phyloP scores from a whole-genome alignment of 1,140 invertebrate species.

The Belonocnema kinseyi region DNA sequence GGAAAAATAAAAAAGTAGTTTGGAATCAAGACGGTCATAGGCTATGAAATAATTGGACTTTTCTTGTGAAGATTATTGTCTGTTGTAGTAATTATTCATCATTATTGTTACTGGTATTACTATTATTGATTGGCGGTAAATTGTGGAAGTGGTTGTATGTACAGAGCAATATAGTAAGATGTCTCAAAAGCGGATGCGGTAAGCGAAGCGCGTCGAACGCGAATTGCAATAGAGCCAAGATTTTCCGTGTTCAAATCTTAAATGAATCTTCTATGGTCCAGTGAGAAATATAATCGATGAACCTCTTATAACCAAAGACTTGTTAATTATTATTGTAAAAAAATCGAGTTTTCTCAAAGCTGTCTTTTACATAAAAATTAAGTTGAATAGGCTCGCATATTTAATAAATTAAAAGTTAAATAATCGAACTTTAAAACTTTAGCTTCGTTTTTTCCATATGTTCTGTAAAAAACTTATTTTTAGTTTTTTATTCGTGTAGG shows the following conservation, averaged over 20 bases:
- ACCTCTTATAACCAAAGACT: too few relatives aligned
- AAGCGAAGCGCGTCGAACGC: background rate
- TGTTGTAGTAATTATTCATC: background rate
- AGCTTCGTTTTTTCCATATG: too few relatives aligned
- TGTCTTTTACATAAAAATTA: too few relatives aligned
- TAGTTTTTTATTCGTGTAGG: too few relatives aligned
- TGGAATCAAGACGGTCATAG: background rate
- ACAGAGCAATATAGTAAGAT: background rate
- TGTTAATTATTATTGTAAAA: too few relatives aligned
- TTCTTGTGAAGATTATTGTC: background rate
- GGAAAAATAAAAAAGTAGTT: too few relatives aligned
- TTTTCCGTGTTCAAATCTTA: background rate
- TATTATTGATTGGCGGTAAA: background rate
- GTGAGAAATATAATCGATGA: background rate
- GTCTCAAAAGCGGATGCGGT: background rate
- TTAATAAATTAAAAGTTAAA: too few relatives aligned
- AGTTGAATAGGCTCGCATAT: too few relatives aligned
- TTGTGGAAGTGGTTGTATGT: background rate
- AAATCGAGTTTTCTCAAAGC: too few relatives aligned
- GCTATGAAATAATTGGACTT: background rate
- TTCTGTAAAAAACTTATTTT: too few relatives aligned
- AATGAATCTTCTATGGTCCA: slow-evolving; percentile 6
- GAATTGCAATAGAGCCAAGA: background rate
- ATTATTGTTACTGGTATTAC: background rate
- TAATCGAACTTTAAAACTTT: too few relatives aligned